Conservation (phyloP, 2,113 vertebrate species). For the Gavialis gangeticus region DNA sequence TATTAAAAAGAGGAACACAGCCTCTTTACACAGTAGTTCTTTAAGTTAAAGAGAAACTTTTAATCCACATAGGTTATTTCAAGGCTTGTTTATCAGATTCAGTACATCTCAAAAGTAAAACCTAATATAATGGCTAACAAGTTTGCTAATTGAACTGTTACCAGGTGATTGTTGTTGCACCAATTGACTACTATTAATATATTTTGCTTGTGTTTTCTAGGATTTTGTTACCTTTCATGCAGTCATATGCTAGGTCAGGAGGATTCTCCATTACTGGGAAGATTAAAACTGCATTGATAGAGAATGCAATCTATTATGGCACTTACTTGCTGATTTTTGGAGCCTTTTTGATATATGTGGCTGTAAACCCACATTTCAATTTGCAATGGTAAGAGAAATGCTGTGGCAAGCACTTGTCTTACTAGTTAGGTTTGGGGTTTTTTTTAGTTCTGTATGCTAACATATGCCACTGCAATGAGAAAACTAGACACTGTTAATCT, state of each 20-base stretch:
- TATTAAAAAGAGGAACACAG: background rate
- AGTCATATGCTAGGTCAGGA: conserved; percentile 92
- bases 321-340: conserved; percentile 95
- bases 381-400: conserved; percentile 86
- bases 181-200: background rate
- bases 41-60: background rate
- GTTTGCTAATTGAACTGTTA: background rate
- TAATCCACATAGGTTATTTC: background rate
- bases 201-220: conserved; percentile 72
- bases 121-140: background rate
- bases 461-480: background rate
- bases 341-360: conserved; percentile 92
- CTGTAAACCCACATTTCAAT: conserved; percentile 87
- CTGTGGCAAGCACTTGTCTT: background rate
- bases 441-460: conserved; percentile 4
- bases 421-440: background rate
- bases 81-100: background rate
- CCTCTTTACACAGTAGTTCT: background rate
- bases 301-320: conserved; percentile 96
- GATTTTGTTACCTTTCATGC: conserved; percentile 96
- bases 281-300: conserved; percentile 93
- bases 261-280: conserved; percentile 93
- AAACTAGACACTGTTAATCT: background rate
- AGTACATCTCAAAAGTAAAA: background rate
- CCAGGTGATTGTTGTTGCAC: background rate